phyloP scores from a whole-genome alignment of 2,113 vertebrate genomes.

The Nicator chloris region DNA sequence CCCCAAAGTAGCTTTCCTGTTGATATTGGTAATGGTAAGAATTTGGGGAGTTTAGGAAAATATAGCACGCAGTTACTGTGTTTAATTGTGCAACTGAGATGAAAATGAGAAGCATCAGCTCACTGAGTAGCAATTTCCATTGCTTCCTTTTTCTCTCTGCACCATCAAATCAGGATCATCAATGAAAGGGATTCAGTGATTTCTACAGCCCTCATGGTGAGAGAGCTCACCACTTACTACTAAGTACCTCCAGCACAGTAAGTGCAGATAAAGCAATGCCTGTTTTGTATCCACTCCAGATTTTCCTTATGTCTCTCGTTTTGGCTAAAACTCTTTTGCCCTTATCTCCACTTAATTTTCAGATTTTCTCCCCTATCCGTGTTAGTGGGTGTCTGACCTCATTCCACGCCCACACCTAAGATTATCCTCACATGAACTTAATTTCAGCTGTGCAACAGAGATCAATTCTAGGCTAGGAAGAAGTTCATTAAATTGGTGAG shows the following conservation, averaged over 20 bases:
- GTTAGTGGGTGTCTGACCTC: neutral
- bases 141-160: neutral
- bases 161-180: neutral
- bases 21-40: neutral
- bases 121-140: neutral
- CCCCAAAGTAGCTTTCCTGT: neutral
- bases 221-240: neutral
- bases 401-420: neutral
- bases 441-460: neutral
- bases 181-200: neutral
- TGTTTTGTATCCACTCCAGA: neutral
- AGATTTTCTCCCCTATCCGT: neutral
- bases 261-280: neutral
- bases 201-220: neutral
- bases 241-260: neutral
- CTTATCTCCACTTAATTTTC: neutral
- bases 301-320: neutral
- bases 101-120: neutral
- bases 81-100: neutral
- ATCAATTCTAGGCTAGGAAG: neutral
- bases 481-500: neutral
- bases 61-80: neutral
- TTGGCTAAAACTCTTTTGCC: neutral
- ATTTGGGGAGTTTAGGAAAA: neutral
- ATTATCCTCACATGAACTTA: neutral